phyloP scores from a whole-genome alignment of 2,113 vertebrate genomes.

The Petroica traversi region DNA sequence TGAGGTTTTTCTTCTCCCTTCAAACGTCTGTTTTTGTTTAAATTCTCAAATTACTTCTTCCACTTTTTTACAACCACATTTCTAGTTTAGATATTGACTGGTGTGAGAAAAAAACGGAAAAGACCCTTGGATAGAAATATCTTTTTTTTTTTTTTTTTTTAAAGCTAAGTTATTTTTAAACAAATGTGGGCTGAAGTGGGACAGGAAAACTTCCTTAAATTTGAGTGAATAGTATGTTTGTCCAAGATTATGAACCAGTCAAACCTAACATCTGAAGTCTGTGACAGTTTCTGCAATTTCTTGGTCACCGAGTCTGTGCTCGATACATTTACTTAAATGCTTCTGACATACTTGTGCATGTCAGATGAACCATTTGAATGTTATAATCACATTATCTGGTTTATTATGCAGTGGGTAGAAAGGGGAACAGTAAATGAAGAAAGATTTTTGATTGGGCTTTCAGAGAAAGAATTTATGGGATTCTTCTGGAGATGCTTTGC shows the following conservation, averaged over 20 bases:
- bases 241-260: background rate
- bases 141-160: background rate
- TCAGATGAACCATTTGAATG: background rate
- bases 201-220: background rate
- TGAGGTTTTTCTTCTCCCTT: background rate
- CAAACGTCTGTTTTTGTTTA: background rate
- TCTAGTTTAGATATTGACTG: background rate
- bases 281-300: background rate
- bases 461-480: fast-evolving
- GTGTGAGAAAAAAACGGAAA: background rate
- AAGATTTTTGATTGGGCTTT: background rate
- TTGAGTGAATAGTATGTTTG: background rate
- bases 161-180: background rate
- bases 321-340: background rate
- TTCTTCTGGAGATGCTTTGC: background rate
- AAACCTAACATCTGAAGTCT: background rate
- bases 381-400: background rate
- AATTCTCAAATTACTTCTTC: background rate
- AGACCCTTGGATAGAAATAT: background rate
- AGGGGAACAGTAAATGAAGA: background rate
- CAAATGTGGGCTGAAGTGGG: background rate
- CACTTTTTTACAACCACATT: background rate
- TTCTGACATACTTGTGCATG: background rate
- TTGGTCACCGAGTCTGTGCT: background rate
- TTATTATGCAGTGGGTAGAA: background rate